These are phyloP conservation scores for Sebastes kiyomatsui DNA, from an alignment of 2,797 vertebrate species.

Conservation along the genomic window DNA sequence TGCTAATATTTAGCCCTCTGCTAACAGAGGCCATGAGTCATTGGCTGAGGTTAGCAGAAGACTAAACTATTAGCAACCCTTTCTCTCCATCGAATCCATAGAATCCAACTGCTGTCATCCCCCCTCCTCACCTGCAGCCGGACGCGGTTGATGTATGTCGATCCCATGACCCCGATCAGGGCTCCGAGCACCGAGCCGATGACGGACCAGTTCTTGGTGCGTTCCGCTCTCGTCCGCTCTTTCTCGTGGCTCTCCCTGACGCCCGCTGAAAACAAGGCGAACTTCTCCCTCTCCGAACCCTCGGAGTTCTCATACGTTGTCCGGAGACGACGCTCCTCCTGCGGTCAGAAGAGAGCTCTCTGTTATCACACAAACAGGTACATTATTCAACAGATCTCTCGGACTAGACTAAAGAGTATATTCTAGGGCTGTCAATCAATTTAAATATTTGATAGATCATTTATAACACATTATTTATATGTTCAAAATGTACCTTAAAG, in stretches of 20 bases:
- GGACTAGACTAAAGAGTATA: background rate
- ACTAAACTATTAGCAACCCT: no score
- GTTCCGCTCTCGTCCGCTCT: conserved; percentile 91
- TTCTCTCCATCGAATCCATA: no score
- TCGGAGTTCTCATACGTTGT: conserved; percentile 85
- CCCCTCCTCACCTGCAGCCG: conserved; percentile 81
- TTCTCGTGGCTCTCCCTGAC: conserved; percentile 97
- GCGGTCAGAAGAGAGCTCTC: background rate
- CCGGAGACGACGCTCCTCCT: conserved; percentile 94
- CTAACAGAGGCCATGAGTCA: no score
- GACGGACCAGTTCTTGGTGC: conserved; percentile 98
- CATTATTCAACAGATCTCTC: no score
- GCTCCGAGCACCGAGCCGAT: conserved; percentile 94
- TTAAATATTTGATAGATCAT: no score
- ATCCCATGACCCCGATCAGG: conserved; percentile 95
- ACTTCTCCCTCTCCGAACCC: conserved; percentile 90
- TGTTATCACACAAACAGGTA: background rate
- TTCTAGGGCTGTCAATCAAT: no score
- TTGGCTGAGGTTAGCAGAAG: no score
- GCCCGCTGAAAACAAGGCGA: conserved; percentile 90
- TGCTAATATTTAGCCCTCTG: no score
- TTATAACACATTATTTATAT: no score
- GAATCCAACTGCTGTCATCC: fast-evolving
- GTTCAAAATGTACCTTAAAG: no score
- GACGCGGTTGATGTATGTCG: conserved; percentile 94